Evolutionary conservation across 1,140 invertebrate genomes (phyloP), one percentile per base, ranked within the genome.

Genomic region (Caerostris extrusa): DNA sequence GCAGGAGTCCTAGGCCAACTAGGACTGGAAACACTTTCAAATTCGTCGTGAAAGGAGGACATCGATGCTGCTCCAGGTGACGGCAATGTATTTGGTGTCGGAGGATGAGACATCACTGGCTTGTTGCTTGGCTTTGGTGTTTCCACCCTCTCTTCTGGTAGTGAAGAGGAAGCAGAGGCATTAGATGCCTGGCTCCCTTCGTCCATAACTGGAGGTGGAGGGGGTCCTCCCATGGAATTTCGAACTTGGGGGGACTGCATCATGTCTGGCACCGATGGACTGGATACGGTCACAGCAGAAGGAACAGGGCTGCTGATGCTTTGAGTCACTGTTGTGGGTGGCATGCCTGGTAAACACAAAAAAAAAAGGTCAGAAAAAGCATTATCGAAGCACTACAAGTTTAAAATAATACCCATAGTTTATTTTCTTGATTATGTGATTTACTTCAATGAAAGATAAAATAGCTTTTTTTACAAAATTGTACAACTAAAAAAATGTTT

Each of bases 11-110:
- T 97, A 90, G 96, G 96, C 96, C 96, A 98, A 97, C 95, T 95
- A 93, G 98, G 98, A 96, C 97, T 98, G 95, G 97, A 98, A 95
- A 98, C 97, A 96, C 98, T 98, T 34, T 97, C 97, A 96, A 98
- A 98, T 95, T 99, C 98, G 95, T 99, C 98, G 95, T 98, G 98
- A 93, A 95, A 95, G 7, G 98, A 98, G 95, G 98, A 97, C 96
- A 97, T 97, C 96, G 94, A 95, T 93, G 97, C 97, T 95, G 97
- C 97, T 95, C 98, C 97, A 88, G 98, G 98, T 92, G 98, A 98
- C 69, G 97, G 97, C 93, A 97, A 97, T 55, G 97, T 95, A 94
- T 95, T 97, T 95, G 97, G 97, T 95, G 97, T 98, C 67, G 97
- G 96, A 94, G 97, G 97, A 96, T 98, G 97, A 95, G 94, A 95